These are phyloP conservation scores for Drosophila erecta DNA, from an alignment of 1,140 invertebrate genomes.

Conservation along the genomic window DNA sequence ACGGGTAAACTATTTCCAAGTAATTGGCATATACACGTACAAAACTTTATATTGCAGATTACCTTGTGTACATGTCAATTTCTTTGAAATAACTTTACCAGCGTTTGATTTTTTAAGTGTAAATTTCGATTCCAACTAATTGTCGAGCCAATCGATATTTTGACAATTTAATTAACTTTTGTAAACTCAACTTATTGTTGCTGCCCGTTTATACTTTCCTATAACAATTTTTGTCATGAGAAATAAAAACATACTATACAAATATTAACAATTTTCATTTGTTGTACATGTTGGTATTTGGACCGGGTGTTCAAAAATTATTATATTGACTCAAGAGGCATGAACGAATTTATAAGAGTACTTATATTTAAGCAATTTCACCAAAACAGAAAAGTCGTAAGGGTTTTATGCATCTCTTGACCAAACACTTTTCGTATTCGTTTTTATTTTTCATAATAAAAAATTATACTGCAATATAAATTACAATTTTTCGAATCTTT, in stretches of 20 bases:
- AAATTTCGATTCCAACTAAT: constrained; percentile 19
- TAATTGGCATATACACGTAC: not conserved
- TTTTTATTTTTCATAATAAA: constrained; percentile 81
- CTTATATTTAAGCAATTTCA: constrained; percentile 21
- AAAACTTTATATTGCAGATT: not conserved
- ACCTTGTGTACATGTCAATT: not conserved
- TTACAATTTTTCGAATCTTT: constrained; percentile 75
- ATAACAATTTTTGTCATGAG: constrained; percentile 65
- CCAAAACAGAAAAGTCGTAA: constrained; percentile 38
- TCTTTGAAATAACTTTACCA: constrained; percentile 6
- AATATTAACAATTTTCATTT: constrained; percentile 60
- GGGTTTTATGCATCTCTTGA: constrained; percentile 39
- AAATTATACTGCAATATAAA: constrained; percentile 73
- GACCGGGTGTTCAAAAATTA: constrained; percentile 32
- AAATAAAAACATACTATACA: constrained; percentile 52
- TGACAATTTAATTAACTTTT: constrained; percentile 38
- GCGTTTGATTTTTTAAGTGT: constrained; percentile 9
- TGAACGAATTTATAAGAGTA: constrained; percentile 16
- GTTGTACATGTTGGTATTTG: constrained; percentile 74
- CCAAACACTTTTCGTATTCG: constrained; percentile 70
- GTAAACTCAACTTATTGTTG: constrained; percentile 18
- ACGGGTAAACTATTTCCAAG: not conserved
- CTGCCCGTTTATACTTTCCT: constrained; percentile 22
- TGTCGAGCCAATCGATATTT: constrained; percentile 16
- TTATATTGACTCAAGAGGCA: constrained; percentile 23